Percentiles rank a stretch among this genome's conserved stretches.
Evolutionary conservation across 2,888 invertebrate genomes (phyloP).

Genomic region (Tenthredo amoena): DNA sequence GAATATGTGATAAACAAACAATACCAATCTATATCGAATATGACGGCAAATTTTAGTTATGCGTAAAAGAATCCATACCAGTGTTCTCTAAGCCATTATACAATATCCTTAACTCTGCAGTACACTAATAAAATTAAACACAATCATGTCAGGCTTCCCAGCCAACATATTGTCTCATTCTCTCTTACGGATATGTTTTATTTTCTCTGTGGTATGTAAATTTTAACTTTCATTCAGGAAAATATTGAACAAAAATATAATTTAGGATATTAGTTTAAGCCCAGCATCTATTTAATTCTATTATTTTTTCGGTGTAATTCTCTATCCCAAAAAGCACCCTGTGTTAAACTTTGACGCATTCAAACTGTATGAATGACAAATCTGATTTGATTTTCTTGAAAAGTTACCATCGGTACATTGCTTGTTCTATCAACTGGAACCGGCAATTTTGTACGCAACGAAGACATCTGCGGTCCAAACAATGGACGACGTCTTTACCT

Average conservation of each 20-base stretch:
- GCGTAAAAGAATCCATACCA: conserved; percentile 69
- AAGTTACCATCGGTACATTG: conserved; percentile 54
- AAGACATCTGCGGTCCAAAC: conserved; percentile 75
- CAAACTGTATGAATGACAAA: not conserved
- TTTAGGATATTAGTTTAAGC: not conserved
- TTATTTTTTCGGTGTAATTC: not conserved
- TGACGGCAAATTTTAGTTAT: conserved; percentile 48
- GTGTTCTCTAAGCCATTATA: conserved; percentile 69
- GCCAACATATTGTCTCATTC: conserved; percentile 67
- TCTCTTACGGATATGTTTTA: conserved; percentile 69
- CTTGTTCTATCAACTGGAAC: conserved; percentile 55
- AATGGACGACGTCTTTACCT: conserved; percentile 76
- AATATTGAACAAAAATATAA: not conserved
- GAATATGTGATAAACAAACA: not conserved
- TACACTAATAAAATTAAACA: conserved; percentile 70
- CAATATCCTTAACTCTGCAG: conserved; percentile 59
- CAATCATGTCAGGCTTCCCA: conserved; percentile 70
- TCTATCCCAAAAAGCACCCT: not conserved
- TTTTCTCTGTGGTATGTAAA: conserved; percentile 69
- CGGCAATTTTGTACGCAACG: conserved; percentile 71
- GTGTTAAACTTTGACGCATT: not conserved
- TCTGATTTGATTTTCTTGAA: not conserved
- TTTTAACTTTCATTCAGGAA: conserved; percentile 1
- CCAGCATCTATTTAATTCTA: not conserved
- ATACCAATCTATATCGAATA: not conserved